Percentiles rank a stretch among this genome's conserved stretches.
phyloP scores from a whole-genome alignment of 92 coral and sea anemone genomes.

The Epizoanthus scotinus region DNA sequence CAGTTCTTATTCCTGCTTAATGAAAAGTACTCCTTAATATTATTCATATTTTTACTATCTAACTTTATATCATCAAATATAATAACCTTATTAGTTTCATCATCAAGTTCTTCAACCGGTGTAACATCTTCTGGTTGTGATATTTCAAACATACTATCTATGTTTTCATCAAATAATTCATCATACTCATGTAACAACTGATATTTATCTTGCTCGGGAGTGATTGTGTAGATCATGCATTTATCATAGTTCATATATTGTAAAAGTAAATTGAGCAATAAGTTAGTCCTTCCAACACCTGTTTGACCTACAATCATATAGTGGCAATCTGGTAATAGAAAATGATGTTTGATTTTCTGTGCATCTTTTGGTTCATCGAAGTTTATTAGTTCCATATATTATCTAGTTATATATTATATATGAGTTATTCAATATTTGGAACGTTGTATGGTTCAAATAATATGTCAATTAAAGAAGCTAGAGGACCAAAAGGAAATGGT shows the following conservation, averaged over 20 bases:
- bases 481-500: neutral
- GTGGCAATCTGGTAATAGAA: constrained; percentile 34
- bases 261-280: constrained; percentile 14
- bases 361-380: neutral
- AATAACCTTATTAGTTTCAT: constrained; percentile 33
- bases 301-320: constrained; percentile 26
- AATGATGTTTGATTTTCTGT: constrained; percentile 25
- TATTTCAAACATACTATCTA: constrained; percentile 33
- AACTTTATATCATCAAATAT: constrained; percentile 43
- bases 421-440: constrained; percentile 44
- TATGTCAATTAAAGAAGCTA: neutral
- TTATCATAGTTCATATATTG: constrained; percentile 30
- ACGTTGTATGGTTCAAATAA: constrained; percentile 1
- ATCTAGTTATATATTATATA: constrained; percentile 37
- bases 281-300: constrained; percentile 25
- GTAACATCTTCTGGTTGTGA: constrained; percentile 37
- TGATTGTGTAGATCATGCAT: constrained; percentile 25
- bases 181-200: constrained; percentile 35
- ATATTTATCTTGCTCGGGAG: constrained; percentile 41
- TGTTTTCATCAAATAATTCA: constrained; percentile 24
- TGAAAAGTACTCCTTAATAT: constrained; percentile 41
- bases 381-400: constrained; percentile 4
- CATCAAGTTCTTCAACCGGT: constrained; percentile 41
- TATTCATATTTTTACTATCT: constrained; percentile 40
- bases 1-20: constrained; percentile 31